These are phyloP conservation scores for Colossoma macropomum DNA, from an alignment of 2,113 vertebrate species.

Conservation along the genomic window DNA sequence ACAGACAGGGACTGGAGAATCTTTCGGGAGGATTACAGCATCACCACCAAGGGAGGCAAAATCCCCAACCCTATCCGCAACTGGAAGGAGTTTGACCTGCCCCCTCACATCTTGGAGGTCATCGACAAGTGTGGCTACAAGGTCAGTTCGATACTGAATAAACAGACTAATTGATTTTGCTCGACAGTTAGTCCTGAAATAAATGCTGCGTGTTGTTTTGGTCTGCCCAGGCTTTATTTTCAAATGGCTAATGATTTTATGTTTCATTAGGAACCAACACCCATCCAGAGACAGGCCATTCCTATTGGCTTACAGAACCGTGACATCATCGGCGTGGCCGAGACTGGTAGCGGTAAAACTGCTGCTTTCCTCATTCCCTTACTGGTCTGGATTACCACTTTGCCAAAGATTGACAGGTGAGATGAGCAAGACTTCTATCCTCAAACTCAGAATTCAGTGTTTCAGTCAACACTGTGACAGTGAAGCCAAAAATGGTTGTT, in stretches of 20 bases:
- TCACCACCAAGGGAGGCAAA: constrained; percentile 98
- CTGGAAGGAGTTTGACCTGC: constrained; percentile 95
- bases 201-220: not conserved
- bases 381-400: constrained; percentile 96
- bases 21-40: constrained; percentile 97
- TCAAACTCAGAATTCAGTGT: no score
- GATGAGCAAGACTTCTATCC: not conserved
- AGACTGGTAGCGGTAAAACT: constrained; percentile 96
- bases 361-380: constrained; percentile 96
- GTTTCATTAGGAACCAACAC: constrained; percentile 87
- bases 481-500: no score
- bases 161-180: no score
- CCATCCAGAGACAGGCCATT: constrained; percentile 98
- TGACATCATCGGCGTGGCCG: constrained; percentile 97
- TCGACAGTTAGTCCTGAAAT: not conserved
- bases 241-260: not conserved
- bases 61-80: constrained; percentile 98
- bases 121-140: constrained; percentile 98
- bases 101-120: constrained; percentile 95
- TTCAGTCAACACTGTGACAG: no score
- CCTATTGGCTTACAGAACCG: constrained; percentile 97
- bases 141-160: constrained; percentile 71
- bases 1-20: constrained; percentile 98
- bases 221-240: not conserved
- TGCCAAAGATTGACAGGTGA: constrained; percentile 96